Evolutionary conservation across 2,113 vertebrate genomes (phyloP).

Genomic region (Corynorhinus townsendii): DNA sequence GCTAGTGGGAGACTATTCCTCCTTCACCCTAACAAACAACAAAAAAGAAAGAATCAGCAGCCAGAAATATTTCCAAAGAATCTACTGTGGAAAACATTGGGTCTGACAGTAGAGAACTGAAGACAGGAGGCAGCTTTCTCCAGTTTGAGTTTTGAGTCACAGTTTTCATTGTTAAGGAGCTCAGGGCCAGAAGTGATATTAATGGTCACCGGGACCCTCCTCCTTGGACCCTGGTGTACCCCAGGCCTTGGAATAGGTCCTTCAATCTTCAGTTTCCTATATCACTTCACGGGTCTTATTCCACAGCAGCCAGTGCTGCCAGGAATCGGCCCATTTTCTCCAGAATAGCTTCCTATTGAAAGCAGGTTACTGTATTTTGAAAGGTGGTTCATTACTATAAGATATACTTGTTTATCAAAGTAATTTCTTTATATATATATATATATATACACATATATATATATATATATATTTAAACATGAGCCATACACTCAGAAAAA

Average conservation of each 20-base stretch:
- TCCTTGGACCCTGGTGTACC: background rate
- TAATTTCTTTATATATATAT: background rate
- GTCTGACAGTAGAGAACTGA: background rate
- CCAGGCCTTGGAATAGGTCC: background rate
- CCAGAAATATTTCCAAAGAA: background rate
- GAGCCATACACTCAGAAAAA: background rate
- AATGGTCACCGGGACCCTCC: background rate
- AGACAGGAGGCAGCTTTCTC: background rate
- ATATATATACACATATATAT: no score
- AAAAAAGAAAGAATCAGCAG: background rate
- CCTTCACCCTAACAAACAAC: background rate
- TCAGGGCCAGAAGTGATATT: background rate
- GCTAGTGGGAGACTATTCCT: background rate
- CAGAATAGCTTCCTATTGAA: background rate
- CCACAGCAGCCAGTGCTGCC: background rate
- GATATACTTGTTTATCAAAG: background rate
- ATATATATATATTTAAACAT: background rate
- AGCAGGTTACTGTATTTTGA: background rate
- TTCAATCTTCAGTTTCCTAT: background rate
- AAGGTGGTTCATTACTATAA: background rate
- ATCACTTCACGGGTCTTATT: background rate
- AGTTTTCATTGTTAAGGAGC: background rate
- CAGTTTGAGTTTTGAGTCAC: rapidly evolving
- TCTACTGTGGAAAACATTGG: background rate
- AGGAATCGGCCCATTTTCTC: background rate